Conservation (phyloP, 2,113 vertebrate genomes). For the Grammomys surdaster region DNA sequence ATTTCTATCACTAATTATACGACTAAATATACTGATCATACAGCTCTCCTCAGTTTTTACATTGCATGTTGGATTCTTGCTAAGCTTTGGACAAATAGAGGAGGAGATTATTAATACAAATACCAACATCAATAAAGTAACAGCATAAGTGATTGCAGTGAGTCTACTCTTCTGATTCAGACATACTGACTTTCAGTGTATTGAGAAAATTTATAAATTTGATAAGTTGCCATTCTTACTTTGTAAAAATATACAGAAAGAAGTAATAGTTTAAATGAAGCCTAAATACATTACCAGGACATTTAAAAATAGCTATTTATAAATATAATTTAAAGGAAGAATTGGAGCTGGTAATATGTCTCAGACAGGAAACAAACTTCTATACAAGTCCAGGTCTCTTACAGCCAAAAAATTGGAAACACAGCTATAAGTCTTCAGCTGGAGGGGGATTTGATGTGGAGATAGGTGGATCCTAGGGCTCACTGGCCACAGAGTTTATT, state of each 20-base stretch:
- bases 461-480: background rate
- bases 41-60: background rate
- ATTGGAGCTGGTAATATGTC: background rate
- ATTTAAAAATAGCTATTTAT: background rate
- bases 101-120: background rate
- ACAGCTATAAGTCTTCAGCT: background rate
- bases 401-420: background rate
- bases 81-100: background rate
- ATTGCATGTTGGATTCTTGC: background rate
- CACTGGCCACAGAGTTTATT: background rate
- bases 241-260: background rate
- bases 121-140: background rate
- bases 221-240: background rate
- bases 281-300: background rate
- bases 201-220: background rate
- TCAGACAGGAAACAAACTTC: background rate
- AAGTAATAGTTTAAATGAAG: background rate
- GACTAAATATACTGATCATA: background rate
- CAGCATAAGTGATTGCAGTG: background rate
- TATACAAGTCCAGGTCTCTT: background rate
- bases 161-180: background rate
- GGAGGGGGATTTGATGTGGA: background rate
- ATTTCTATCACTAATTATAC: background rate
- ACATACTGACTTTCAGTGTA: background rate
- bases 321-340: background rate